Percentiles rank a stretch among this genome's conserved stretches.
phyloP scores from a whole-genome alignment of 2,797 vertebrate species.

The Centroberyx gerrardi region DNA sequence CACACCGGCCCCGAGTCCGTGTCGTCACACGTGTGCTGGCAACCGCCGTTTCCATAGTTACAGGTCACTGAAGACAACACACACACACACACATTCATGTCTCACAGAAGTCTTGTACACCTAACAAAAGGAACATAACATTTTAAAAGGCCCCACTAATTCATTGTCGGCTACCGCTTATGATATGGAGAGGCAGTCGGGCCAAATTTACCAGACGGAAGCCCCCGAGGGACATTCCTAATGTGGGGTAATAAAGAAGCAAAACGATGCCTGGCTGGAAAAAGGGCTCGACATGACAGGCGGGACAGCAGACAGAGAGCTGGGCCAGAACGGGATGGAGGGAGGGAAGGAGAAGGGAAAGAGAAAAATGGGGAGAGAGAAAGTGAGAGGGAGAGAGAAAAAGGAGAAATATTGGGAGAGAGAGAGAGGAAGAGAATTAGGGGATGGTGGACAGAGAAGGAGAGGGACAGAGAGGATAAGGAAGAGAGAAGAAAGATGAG shows the following conservation, averaged over 20 bases:
- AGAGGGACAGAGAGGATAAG: not conserved
- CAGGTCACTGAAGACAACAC: slow-evolving; percentile 92
- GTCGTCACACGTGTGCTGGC: slow-evolving; percentile 98
- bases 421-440: not conserved
- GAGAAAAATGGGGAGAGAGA: not conserved
- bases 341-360: not conserved
- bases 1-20: slow-evolving; percentile 94
- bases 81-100: slow-evolving; percentile 9
- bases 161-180: not conserved
- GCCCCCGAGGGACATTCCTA: slow-evolving; percentile 10
- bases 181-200: not conserved
- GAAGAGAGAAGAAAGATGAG: not conserved
- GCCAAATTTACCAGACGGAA: not conserved
- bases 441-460: not conserved
- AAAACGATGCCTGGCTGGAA: not conserved
- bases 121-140: not conserved
- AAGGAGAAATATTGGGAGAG: not conserved
- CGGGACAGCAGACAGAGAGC: not conserved
- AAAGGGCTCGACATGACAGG: not conserved
- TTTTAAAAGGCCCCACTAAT: not conserved
- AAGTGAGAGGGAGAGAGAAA: not conserved
- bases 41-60: slow-evolving; percentile 99
- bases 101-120: not conserved
- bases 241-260: slow-evolving; percentile 18
- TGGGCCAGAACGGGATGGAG: no score